Percentiles rank a stretch among this genome's conserved stretches.
Conservation (phyloP, 1,140 invertebrate species). For the Phenacoccus solenopsis region DNA sequence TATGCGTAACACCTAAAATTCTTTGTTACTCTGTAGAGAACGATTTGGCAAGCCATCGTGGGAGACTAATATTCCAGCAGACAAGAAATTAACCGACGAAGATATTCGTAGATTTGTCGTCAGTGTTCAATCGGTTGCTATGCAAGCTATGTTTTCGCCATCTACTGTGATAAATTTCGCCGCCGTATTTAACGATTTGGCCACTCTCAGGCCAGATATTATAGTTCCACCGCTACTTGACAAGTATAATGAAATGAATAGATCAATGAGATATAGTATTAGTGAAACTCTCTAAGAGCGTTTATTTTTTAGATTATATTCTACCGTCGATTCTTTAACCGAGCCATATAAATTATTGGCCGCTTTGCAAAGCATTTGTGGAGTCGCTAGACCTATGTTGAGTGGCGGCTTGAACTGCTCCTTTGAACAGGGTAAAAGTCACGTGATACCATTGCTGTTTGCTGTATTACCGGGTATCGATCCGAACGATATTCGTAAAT, state of each 20-base stretch:
- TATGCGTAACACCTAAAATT: not conserved
- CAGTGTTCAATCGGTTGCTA: conserved; percentile 49
- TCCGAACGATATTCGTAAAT: conserved; percentile 78
- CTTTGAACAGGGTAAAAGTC: conserved; percentile 61
- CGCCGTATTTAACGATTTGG: conserved; percentile 57
- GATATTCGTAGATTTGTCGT: conserved; percentile 76
- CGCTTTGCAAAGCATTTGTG: conserved; percentile 59
- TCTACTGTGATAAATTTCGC: conserved; percentile 48
- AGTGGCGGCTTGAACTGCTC: conserved; percentile 41
- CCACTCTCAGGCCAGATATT: conserved; percentile 63
- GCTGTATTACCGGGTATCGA: conserved; percentile 75
- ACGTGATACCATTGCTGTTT: conserved; percentile 68
- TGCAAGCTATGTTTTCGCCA: conserved; percentile 65
- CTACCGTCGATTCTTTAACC: conserved; percentile 66
- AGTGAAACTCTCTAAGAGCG: conserved; percentile 1
- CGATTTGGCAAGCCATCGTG: conserved; percentile 48
- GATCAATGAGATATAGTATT: not conserved
- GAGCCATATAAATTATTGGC: conserved; percentile 75
- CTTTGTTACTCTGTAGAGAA: conserved; percentile 38
- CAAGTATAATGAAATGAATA: conserved; percentile 34
- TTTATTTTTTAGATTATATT: conserved; percentile 42
- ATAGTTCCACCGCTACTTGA: conserved; percentile 74
- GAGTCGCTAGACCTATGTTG: conserved; percentile 55
- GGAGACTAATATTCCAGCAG: conserved; percentile 51
- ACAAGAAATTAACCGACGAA: conserved; percentile 58